Conservation (phyloP, 2,888 invertebrate genomes). For the Andrena marginata region DNA sequence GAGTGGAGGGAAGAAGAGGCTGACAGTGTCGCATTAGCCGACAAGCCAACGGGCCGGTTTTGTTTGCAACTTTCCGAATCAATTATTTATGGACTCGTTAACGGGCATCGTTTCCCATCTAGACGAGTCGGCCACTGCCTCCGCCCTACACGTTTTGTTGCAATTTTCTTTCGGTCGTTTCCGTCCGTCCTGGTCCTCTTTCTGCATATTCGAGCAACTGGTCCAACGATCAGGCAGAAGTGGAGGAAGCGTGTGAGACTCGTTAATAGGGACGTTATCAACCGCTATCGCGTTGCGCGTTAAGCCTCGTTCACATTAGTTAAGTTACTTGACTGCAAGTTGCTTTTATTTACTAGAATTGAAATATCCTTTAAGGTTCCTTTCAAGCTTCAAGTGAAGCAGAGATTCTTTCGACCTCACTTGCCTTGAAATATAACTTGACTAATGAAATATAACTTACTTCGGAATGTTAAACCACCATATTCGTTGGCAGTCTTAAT, state of each 20-base stretch:
- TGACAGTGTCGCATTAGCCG: conserved; percentile 62
- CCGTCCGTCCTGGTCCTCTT: background rate
- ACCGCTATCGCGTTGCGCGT: too few relatives aligned
- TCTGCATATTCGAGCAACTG: background rate
- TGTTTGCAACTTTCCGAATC: conserved; percentile 71
- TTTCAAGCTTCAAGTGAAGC: too few relatives aligned
- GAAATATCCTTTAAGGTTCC: too few relatives aligned
- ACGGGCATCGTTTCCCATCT: conserved; percentile 57
- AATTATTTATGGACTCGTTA: conserved; percentile 73
- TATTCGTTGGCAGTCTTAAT: too few relatives aligned
- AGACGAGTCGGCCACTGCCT: conserved; percentile 24
- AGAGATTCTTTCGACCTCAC: too few relatives aligned
- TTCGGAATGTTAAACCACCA: too few relatives aligned
- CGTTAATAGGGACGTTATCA: conserved; percentile 16
- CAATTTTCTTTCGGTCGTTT: too few relatives aligned
- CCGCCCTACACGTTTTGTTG: conserved; percentile 1
- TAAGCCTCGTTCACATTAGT: too few relatives aligned
- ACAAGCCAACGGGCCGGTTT: conserved; percentile 51
- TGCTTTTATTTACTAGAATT: too few relatives aligned
- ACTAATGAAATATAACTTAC: too few relatives aligned
- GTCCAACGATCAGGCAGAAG: background rate
- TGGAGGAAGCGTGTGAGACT: conserved; percentile 1
- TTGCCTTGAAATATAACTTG: too few relatives aligned
- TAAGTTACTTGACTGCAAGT: too few relatives aligned
- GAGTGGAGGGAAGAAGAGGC: background rate